Evolutionary conservation across 2,888 invertebrate genomes (phyloP), one percentile per base, ranked within the genome.

Genomic region (Kryphioiulus occultus): DNA sequence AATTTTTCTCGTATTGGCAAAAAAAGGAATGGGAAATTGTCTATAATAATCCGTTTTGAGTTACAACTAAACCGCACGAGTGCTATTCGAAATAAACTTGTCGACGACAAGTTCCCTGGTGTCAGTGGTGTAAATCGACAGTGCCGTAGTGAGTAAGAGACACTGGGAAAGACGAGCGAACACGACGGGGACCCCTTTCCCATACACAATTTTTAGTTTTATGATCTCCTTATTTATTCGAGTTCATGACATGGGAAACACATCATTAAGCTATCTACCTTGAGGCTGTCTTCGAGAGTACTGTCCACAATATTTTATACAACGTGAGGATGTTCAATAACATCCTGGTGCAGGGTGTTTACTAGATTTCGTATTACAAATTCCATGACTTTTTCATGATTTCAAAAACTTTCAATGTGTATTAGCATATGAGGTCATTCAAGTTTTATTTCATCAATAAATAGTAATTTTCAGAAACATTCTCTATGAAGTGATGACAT

Each of bases 171-270:
- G n/a, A 68, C 26, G 26, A 26, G 68, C 68, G 68, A 12, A 10
- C 68, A 26, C 68, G 26, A 3, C 68, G 78, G 78, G 30, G 78
- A 26, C 26, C 30, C 78, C 30, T 17, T 30, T 78, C 78, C 26
- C 30, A 78, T 78, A 4, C 78, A 30, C 12, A 30, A 30, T 78
- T 78, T 78, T 78, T 15, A 78, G 78, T 78, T 78, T 32, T 78
- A 78, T 78, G 78, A 78, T 78, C 30, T 32, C 78, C 30, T 78
- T 78, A 78, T 78, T 78, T 78, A 78, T 78, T 17, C 26, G 30
- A 78, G 78, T 30, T 78, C 78, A 78, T 78, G 78, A 78, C 78
- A 78, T 78, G 78, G 78, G 78, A 78, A 78, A 30, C 78, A 30
- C 30, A 30, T 78, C 78, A 78, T 78, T 78, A 78, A 78, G 30